Evolutionary conservation across 2,888 invertebrate genomes (phyloP).

Genomic region (Sialis lutaria): DNA sequence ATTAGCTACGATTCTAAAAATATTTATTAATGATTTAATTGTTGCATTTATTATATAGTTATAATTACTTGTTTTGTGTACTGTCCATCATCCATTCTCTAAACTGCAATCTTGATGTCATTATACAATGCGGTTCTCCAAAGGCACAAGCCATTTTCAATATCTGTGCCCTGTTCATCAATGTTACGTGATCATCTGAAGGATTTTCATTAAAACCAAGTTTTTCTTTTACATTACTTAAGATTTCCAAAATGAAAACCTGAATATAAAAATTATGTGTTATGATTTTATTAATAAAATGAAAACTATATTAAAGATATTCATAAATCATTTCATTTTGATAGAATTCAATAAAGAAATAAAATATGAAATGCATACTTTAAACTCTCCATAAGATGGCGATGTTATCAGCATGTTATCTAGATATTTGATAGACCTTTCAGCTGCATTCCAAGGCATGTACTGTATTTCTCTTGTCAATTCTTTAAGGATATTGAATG

Average conservation of each 20-base stretch:
- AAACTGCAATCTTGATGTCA: slow-evolving; percentile 27
- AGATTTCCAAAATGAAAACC: slow-evolving; percentile 27
- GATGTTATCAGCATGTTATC: slow-evolving; percentile 37
- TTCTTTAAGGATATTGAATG: slow-evolving; percentile 30
- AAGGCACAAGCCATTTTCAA: slow-evolving; percentile 37
- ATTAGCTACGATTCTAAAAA: slow-evolving; percentile 39
- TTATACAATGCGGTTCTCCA: slow-evolving; percentile 30
- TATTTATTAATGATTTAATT: slow-evolving; percentile 6
- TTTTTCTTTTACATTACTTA: slow-evolving; percentile 27
- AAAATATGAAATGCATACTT: slow-evolving; percentile 23
- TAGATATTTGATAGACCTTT: slow-evolving; percentile 37
- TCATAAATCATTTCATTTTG: no score
- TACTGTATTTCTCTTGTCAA: slow-evolving; percentile 34
- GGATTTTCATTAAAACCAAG: slow-evolving; percentile 30
- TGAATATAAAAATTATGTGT: slow-evolving; percentile 15
- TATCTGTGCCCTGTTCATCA: slow-evolving; percentile 33
- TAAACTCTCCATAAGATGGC: slow-evolving; percentile 37
- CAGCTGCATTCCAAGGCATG: slow-evolving; percentile 40
- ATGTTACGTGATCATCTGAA: slow-evolving; percentile 30
- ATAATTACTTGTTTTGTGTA: slow-evolving; percentile 6
- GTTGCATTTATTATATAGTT: no score
- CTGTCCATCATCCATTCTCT: slow-evolving; percentile 29
- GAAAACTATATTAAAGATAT: no score
- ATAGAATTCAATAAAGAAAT: not conserved
- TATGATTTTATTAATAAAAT: not conserved